These are phyloP conservation scores for Lagopus muta DNA, from an alignment of 2,113 vertebrate species.

Conservation along the genomic window DNA sequence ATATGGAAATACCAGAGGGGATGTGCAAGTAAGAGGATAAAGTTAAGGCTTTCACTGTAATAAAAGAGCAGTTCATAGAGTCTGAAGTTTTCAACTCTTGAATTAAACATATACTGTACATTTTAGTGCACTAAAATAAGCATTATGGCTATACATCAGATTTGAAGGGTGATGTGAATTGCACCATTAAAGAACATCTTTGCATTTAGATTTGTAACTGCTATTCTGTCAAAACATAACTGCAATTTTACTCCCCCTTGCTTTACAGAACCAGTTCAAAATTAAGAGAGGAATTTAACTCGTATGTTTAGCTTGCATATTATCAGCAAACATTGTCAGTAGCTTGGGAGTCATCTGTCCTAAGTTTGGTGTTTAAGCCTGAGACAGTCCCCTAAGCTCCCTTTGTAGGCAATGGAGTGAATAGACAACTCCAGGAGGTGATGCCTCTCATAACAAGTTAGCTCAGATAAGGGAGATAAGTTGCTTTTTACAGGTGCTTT, in stretches of 20 bases:
- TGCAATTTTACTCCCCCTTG: not conserved
- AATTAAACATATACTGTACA: not conserved
- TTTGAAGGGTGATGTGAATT: not conserved
- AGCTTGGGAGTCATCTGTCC: not conserved
- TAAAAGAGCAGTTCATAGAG: not conserved
- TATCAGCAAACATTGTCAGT: not conserved
- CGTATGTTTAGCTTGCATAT: not conserved
- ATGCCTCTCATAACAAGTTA: slow-evolving; percentile 1
- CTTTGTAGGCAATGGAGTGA: slow-evolving; percentile 1
- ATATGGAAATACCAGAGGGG: not conserved
- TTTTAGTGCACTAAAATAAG: not conserved
- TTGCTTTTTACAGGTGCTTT: slow-evolving; percentile 21
- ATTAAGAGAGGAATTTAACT: not conserved
- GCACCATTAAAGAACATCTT: not conserved
- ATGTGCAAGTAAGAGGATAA: not conserved
- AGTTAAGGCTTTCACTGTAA: not conserved
- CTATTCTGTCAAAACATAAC: not conserved
- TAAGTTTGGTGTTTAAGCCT: not conserved
- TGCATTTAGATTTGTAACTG: slow-evolving; percentile 14
- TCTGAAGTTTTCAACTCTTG: not conserved
- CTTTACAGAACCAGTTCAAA: not conserved
- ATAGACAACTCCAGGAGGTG: not conserved
- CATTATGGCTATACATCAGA: not conserved
- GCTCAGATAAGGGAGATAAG: slow-evolving; percentile 47
- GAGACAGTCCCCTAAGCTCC: not conserved